Percentiles rank a stretch among this genome's conserved stretches.
Conservation (phyloP, 1,140 invertebrate genomes). For the Oscheius sp. region DNA sequence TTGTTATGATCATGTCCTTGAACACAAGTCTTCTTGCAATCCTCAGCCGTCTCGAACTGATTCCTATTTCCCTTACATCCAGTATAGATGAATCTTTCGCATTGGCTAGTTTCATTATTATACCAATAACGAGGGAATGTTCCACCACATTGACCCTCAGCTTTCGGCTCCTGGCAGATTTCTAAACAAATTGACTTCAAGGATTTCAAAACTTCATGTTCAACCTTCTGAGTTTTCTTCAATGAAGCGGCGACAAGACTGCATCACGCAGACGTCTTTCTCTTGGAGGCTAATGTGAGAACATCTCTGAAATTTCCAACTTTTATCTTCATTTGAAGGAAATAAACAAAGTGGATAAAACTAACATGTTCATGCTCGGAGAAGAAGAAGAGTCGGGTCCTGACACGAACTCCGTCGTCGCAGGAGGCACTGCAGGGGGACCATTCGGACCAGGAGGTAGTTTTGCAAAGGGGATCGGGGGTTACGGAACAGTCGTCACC, state of each 20-base stretch:
- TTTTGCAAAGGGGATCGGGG: slow-evolving; percentile 56
- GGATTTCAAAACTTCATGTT: not conserved
- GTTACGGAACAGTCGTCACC: slow-evolving; percentile 56
- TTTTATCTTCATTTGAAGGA: not conserved
- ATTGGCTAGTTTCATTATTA: slow-evolving; percentile 66
- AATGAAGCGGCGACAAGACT: slow-evolving; percentile 53
- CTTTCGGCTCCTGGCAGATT: slow-evolving; percentile 60
- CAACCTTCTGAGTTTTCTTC: slow-evolving; percentile 57
- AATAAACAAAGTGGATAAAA: not conserved
- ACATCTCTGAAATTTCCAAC: slow-evolving; percentile 39
- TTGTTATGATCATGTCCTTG: slow-evolving; percentile 50
- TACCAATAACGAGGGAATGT: slow-evolving; percentile 67
- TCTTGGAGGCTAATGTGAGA: slow-evolving; percentile 58
- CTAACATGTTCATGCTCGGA: slow-evolving; percentile 52
- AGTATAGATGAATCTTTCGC: slow-evolving; percentile 69
- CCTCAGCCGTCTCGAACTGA: slow-evolving; percentile 66
- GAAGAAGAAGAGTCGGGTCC: slow-evolving; percentile 61
- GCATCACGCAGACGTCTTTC: slow-evolving; percentile 54
- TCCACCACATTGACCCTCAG: slow-evolving; percentile 67
- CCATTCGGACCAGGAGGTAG: slow-evolving; percentile 80
- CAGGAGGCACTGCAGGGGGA: slow-evolving; percentile 74
- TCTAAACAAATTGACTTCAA: slow-evolving; percentile 41
- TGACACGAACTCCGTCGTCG: slow-evolving; percentile 68
- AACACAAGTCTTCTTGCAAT: slow-evolving; percentile 57
- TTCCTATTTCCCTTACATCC: slow-evolving; percentile 72